Evolutionary conservation across 1,140 invertebrate species (phyloP).

Genomic region (Tribolium castaneum): DNA sequence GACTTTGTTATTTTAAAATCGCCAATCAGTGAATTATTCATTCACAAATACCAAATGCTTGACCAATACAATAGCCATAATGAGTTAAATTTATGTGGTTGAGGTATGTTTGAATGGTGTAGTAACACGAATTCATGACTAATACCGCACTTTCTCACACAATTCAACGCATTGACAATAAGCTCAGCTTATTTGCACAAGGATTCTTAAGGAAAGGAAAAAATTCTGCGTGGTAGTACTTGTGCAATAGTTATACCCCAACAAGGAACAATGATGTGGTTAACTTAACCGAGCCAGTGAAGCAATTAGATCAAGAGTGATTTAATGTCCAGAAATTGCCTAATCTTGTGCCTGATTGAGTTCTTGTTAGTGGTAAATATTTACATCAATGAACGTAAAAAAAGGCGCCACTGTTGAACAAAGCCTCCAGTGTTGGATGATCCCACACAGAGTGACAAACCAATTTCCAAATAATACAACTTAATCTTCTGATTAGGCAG

Average conservation of each 20-base stretch:
- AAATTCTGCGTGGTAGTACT: neutral
- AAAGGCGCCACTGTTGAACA: conserved; percentile 15
- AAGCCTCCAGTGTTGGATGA: neutral
- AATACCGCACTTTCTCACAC: neutral
- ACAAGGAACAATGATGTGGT: neutral
- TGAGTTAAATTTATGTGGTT: neutral
- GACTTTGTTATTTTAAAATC: neutral
- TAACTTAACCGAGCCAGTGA: neutral
- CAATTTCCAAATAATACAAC: neutral
- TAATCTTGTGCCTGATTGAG: neutral
- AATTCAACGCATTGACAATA: neutral
- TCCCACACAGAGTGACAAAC: conserved; percentile 10
- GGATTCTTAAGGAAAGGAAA: neutral
- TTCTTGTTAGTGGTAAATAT: conserved; percentile 30
- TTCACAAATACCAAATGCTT: neutral
- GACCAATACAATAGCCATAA: neutral
- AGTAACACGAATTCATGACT: neutral
- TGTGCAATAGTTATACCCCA: neutral
- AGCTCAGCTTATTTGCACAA: neutral
- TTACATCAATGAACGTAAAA: conserved; percentile 20
- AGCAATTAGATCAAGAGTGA: neutral
- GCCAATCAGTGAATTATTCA: neutral
- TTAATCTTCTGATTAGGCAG: neutral
- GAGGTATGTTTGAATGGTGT: neutral
- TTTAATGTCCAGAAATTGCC: neutral